Evolutionary conservation across 2,888 invertebrate genomes (phyloP).

Genomic region (Oasisia sp.): DNA sequence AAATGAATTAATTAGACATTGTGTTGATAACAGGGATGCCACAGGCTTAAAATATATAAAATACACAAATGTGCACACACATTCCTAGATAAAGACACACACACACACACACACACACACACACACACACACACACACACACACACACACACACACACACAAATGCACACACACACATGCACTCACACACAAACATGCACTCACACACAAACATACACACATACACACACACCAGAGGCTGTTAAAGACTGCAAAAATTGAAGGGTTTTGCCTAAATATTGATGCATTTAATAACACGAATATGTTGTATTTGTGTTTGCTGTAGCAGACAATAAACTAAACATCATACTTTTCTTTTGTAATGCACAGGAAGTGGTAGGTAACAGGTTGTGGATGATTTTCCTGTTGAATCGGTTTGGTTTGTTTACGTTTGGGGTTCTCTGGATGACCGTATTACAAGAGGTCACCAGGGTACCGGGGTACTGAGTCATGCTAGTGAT

Average conservation of each 20-base stretch:
- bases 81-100: neutral
- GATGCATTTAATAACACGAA: neutral
- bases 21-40: neutral
- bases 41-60: neutral
- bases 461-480: neutral
- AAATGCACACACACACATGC: neutral
- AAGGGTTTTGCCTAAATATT: neutral
- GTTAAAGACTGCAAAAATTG: no score
- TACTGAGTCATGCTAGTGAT: neutral
- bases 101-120: neutral
- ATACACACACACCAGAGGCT: neutral
- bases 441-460: neutral
- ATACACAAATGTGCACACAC: neutral
- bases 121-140: neutral
- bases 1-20: neutral
- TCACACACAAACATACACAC: neutral
- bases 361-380: neutral
- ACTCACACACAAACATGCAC: neutral
- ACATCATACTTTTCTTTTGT: neutral
- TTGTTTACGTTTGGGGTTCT: conserved; percentile 1
- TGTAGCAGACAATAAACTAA: neutral
- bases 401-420: conserved; percentile 7
- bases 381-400: neutral
- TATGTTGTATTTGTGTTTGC: neutral
- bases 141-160: neutral